phyloP scores from a whole-genome alignment of 1,140 invertebrate genomes.

The Forficula auricularia region DNA sequence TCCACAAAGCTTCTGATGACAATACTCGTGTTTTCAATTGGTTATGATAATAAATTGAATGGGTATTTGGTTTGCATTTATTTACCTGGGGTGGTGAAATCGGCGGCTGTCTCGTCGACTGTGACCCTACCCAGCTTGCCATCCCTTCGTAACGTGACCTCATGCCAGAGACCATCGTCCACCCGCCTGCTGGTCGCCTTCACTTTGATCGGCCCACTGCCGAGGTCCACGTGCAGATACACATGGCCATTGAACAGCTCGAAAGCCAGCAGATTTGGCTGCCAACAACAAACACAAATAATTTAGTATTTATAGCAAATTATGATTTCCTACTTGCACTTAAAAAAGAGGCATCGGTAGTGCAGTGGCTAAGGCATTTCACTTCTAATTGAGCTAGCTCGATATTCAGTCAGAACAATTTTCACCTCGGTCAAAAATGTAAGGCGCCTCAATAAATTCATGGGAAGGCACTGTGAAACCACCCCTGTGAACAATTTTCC shows the following conservation, averaged over 20 bases:
- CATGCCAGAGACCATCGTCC: constrained; percentile 84
- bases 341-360: not conserved
- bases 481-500: too few species aligned
- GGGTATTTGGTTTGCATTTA: too few species aligned
- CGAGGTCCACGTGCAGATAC: constrained; percentile 78
- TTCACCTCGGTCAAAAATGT: not conserved
- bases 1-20: too few species aligned
- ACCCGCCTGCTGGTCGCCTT: constrained; percentile 62
- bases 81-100: constrained; percentile 72
- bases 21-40: too few species aligned
- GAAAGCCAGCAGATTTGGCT: constrained; percentile 82
- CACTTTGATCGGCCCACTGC: constrained; percentile 74
- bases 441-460: not conserved
- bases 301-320: not conserved
- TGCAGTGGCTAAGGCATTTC: not conserved
- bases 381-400: not conserved
- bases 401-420: not conserved
- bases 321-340: not conserved
- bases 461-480: not conserved
- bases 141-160: constrained; percentile 59
- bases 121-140: constrained; percentile 70
- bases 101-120: constrained; percentile 73
- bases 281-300: constrained; percentile 16
- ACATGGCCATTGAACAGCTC: constrained; percentile 86
- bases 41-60: too few species aligned